Base-by-base conservation (phyloP, 2,888 invertebrate species). In the Theretra japonica region DNA sequence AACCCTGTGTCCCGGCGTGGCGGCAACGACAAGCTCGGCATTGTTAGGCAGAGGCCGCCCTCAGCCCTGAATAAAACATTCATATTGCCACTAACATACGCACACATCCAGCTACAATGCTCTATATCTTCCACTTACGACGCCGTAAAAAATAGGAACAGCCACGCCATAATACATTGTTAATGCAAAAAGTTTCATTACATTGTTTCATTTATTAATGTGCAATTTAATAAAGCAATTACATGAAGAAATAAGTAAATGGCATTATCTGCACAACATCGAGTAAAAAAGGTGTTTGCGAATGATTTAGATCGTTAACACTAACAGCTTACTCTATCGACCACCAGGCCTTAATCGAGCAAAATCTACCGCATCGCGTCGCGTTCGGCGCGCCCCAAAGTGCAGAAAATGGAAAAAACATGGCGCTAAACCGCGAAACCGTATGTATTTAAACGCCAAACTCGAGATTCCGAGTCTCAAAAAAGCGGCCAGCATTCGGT, bases 371-470 rank as follows among this genome's bases (percentile, higher is more conserved):
- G 86, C 88, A 86, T 86, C 85, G 86, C 85, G 83, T 85, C 89
- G 87, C 90, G 88, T 88, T 86, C 86, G 80, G 81, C 88, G 88
- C 89, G 86, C 87, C 87, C 88, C 92, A 93, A 93, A 92, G 92
- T 89, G 88, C 90, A 91, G 92, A 93, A 93, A 94, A 93, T 90
- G 89, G 92, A 93, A 93, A 93, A 94, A 94, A 94, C 93, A 94
- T 93, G 94, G 94, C 94, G 94, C 94, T 94, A 93, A 94, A 89
- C 93, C 90, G 93, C 92, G 93, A 94, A 91, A 88, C 89, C 84
- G 89, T 92, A 92, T 94, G 94, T 94, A 93, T 93, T 94, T 93
- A 93, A 94, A 94, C 94, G 94, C 94, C 92, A 90, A 92, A 91
- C 87, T 84, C 88, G 86, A 90, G 89, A 93, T 92, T 89, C 89